phyloP scores from a whole-genome alignment of 2,888 invertebrate species.

The Phlogophora meticulosa region DNA sequence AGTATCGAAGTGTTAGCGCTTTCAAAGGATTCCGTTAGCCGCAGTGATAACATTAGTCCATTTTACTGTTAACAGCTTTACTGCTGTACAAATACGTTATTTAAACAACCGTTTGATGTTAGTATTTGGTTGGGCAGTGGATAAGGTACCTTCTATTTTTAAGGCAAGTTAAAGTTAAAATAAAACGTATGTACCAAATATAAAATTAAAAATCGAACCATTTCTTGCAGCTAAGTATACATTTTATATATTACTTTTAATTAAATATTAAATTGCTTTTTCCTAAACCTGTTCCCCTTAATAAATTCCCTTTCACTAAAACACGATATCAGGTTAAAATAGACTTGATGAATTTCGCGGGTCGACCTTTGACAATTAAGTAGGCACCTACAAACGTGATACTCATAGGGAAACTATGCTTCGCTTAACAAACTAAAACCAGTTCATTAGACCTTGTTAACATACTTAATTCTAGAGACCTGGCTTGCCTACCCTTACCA shows the following conservation, averaged over 20 bases:
- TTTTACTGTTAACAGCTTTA: slow-evolving; percentile 4
- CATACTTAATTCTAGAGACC: slow-evolving; percentile 3
- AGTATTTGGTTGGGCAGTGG: too few species aligned
- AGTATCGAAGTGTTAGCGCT: slow-evolving; percentile 10
- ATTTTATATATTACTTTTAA: too few species aligned
- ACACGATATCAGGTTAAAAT: neutral
- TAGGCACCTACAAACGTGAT: neutral
- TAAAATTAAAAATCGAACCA: too few species aligned
- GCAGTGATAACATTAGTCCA: slow-evolving; percentile 18
- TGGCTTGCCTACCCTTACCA: neutral
- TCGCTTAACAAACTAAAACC: slow-evolving; percentile 22
- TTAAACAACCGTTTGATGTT: neutral
- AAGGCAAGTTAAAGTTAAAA: too few species aligned
- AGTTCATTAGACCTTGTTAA: slow-evolving; percentile 5
- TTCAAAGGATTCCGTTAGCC: slow-evolving; percentile 14
- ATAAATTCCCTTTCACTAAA: neutral
- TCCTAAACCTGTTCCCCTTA: neutral
- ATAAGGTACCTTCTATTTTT: too few species aligned
- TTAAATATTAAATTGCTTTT: too few species aligned
- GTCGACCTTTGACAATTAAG: slow-evolving; percentile 29
- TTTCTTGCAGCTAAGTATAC: too few species aligned
- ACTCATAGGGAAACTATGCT: slow-evolving; percentile 5
- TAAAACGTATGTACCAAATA: too few species aligned
- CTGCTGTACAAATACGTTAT: slow-evolving; percentile 2
- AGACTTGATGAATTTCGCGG: neutral